Evolutionary conservation across 1,140 invertebrate species (phyloP).

Genomic region (Dendroctonus ponderosae): DNA sequence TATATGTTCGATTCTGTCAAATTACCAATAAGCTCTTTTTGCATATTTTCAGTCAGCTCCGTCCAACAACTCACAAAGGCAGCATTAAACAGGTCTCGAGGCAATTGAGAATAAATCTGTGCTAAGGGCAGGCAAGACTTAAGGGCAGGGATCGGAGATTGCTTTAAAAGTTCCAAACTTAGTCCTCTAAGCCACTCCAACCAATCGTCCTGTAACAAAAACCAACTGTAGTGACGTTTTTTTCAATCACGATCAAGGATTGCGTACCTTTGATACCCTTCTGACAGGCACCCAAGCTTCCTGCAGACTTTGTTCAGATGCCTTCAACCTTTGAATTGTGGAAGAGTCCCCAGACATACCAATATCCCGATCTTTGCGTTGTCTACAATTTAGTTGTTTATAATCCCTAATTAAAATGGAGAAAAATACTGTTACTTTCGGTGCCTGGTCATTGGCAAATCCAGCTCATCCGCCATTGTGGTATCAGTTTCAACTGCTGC

Average conservation of each 20-base stretch:
- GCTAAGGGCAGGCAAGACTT: slow-evolving; percentile 89
- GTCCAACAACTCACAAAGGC: slow-evolving; percentile 99
- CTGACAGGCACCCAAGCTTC: slow-evolving; percentile 87
- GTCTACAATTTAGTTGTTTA: slow-evolving; percentile 37
- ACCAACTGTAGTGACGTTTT: background rate
- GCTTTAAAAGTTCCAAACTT: slow-evolving; percentile 90
- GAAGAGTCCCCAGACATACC: slow-evolving; percentile 64
- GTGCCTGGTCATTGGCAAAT: slow-evolving; percentile 58
- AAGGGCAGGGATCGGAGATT: slow-evolving; percentile 91
- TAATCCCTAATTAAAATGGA: background rate
- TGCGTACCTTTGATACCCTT: slow-evolving; percentile 73
- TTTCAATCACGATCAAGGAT: background rate
- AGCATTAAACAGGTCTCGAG: slow-evolving; percentile 95
- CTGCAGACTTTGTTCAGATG: slow-evolving; percentile 80
- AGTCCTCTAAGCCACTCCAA: slow-evolving; percentile 92
- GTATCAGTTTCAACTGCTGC: slow-evolving; percentile 68
- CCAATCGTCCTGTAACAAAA: slow-evolving; percentile 80
- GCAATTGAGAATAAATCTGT: slow-evolving; percentile 89
- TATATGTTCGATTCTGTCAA: no score
- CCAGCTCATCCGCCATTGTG: slow-evolving; percentile 65
- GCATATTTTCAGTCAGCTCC: slow-evolving; percentile 79
- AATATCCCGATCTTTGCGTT: slow-evolving; percentile 59
- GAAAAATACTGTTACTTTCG: slow-evolving; percentile 4
- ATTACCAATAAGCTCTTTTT: slow-evolving; percentile 75
- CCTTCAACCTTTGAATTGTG: slow-evolving; percentile 70